Evolutionary conservation across 2,113 vertebrate species (phyloP).

Genomic region (Montifringilla adamsi): DNA sequence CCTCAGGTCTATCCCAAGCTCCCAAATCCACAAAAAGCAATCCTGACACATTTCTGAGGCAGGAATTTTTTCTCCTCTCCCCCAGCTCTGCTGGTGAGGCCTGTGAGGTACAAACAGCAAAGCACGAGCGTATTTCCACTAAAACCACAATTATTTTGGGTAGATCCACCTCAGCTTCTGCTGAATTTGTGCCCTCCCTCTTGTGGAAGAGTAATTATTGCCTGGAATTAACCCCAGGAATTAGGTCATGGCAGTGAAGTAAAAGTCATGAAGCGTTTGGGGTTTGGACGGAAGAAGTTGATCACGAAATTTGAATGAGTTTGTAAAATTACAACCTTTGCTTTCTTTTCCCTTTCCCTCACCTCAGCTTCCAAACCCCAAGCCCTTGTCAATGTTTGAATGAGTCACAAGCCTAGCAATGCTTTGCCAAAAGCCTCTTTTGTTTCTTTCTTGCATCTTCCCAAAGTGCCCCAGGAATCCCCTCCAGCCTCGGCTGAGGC

Average conservation of each 20-base stretch:
- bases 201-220: neutral
- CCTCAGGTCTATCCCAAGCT: neutral
- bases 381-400: neutral
- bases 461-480: neutral
- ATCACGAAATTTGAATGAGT: neutral
- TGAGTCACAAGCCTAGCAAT: neutral
- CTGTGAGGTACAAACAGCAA: neutral
- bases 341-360: neutral
- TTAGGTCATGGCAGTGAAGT: neutral
- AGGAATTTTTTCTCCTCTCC: neutral
- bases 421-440: neutral
- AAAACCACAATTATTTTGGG: neutral
- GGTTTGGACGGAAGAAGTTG: neutral
- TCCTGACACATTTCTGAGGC: neutral
- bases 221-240: neutral
- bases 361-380: neutral
- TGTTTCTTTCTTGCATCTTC: constrained; percentile 3
- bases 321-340: neutral
- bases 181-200: neutral
- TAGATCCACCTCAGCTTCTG: neutral
- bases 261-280: neutral
- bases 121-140: neutral
- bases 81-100: neutral
- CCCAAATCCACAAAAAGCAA: neutral
- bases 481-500: neutral